These are phyloP conservation scores for Pygoscelis adeliae DNA, from an alignment of 2,113 vertebrate genomes.

Conservation along the genomic window DNA sequence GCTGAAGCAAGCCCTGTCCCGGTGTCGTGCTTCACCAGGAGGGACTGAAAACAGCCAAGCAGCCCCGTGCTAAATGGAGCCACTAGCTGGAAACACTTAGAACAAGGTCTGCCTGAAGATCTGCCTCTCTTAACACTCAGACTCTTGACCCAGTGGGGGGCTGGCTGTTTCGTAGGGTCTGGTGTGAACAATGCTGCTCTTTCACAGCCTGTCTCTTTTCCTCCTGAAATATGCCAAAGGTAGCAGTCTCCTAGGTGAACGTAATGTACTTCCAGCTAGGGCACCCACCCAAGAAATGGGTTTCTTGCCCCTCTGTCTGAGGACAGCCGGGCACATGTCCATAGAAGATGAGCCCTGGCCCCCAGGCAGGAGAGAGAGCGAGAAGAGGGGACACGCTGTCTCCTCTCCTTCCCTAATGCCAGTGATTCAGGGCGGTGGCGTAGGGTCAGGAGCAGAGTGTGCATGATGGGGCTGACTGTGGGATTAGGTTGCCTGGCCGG, in stretches of 20 bases:
- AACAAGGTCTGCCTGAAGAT: not conserved
- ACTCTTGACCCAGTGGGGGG: not conserved
- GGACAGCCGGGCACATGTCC: not conserved
- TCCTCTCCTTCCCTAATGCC: not conserved
- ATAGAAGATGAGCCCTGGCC: not conserved
- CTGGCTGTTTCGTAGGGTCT: not conserved
- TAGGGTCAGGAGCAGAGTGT: not conserved
- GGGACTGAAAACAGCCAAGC: not conserved
- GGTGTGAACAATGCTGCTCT: not conserved
- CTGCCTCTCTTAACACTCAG: not conserved
- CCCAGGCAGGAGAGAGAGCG: rapidly evolving
- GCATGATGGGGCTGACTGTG: not conserved
- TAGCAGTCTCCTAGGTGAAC: not conserved
- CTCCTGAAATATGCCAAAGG: not conserved
- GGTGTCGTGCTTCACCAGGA: not conserved
- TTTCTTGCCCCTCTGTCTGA: not conserved
- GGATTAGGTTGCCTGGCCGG: not conserved
- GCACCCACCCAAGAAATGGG: not conserved
- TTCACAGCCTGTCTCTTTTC: not conserved
- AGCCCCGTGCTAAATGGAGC: not conserved
- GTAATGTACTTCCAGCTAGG: not conserved
- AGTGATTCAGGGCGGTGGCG: not conserved
- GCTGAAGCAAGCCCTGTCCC: not conserved
- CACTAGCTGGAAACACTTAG: not conserved
- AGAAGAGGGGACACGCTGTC: not conserved